Evolutionary conservation across 2,113 vertebrate genomes (phyloP).

Genomic region (Pterocles orientalis): DNA sequence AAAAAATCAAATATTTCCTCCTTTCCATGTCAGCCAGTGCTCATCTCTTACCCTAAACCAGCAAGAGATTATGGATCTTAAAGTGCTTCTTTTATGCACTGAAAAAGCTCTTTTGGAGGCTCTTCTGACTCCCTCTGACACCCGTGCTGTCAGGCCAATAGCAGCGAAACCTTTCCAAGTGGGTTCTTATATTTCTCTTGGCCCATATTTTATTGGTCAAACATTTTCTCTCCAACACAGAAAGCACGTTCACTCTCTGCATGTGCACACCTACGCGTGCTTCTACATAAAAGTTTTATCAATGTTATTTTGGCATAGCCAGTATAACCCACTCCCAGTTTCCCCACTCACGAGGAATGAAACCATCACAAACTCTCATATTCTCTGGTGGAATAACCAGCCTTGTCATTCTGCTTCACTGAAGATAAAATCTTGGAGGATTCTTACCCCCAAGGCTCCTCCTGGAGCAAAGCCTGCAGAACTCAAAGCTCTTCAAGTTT

Average conservation of each 20-base stretch:
- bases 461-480: background rate
- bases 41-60: background rate
- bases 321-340: background rate
- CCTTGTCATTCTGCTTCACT: background rate
- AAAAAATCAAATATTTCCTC: background rate
- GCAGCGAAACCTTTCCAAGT: background rate
- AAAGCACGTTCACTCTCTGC: background rate
- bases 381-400: background rate
- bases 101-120: background rate
- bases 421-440: background rate
- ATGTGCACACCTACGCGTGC: rapidly evolving
- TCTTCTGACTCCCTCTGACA: background rate
- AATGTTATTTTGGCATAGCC: rapidly evolving
- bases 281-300: rapidly evolving
- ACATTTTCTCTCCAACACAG: background rate
- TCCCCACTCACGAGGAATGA: background rate
- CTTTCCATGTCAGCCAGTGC: background rate
- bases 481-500: background rate
- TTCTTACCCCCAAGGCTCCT: background rate
- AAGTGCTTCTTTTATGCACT: background rate
- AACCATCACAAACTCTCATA: background rate
- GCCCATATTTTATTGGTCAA: rapidly evolving
- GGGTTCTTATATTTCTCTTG: background rate
- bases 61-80: background rate
- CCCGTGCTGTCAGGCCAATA: background rate